phyloP scores from a whole-genome alignment of 1,140 invertebrate species.

The Ceratoteleas bidentatus region DNA sequence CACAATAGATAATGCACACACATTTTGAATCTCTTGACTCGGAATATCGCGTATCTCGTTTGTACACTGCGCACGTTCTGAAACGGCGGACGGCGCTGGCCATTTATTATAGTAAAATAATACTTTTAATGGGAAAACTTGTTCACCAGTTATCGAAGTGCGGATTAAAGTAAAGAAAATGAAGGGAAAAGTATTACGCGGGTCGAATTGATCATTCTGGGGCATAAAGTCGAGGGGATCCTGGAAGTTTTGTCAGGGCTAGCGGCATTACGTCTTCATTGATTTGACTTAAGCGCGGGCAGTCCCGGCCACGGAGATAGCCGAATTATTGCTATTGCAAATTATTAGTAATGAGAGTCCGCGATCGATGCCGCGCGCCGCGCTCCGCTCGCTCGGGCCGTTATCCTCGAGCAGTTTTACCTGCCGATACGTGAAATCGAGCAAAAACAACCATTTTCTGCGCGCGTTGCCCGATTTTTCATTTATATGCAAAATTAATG shows the following conservation, averaged over 20 bases:
- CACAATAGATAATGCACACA: slow-evolving; percentile 38
- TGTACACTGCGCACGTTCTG: slow-evolving; percentile 41
- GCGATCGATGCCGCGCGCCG: slow-evolving; percentile 29
- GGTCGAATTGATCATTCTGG: slow-evolving; percentile 52
- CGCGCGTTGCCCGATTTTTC: slow-evolving; percentile 28
- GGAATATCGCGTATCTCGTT: slow-evolving; percentile 43
- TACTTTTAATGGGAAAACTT: slow-evolving; percentile 71
- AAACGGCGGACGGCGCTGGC: slow-evolving; percentile 21
- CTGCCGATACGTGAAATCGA: slow-evolving; percentile 33
- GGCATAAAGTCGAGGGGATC: slow-evolving; percentile 31
- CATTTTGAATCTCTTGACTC: slow-evolving; percentile 47
- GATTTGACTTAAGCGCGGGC: slow-evolving; percentile 42
- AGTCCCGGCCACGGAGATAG: slow-evolving; percentile 34
- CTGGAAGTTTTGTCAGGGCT: slow-evolving; percentile 38
- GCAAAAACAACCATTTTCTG: slow-evolving; percentile 48
- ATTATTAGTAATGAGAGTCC: slow-evolving; percentile 57
- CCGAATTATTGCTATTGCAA: slow-evolving; percentile 56
- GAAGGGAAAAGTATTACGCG: slow-evolving; percentile 50
- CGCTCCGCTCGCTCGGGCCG: background rate
- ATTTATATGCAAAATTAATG: slow-evolving; percentile 41
- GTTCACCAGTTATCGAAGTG: slow-evolving; percentile 62
- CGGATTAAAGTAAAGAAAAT: slow-evolving; percentile 58
- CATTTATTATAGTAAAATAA: slow-evolving; percentile 66
- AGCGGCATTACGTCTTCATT: slow-evolving; percentile 44
- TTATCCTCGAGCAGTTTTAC: slow-evolving; percentile 21